A percentile compares a stretch with the other conserved stretches of the same genome.
Evolutionary conservation across 1,140 invertebrate species (phyloP).

Genomic region (Eubasilissa regina): DNA sequence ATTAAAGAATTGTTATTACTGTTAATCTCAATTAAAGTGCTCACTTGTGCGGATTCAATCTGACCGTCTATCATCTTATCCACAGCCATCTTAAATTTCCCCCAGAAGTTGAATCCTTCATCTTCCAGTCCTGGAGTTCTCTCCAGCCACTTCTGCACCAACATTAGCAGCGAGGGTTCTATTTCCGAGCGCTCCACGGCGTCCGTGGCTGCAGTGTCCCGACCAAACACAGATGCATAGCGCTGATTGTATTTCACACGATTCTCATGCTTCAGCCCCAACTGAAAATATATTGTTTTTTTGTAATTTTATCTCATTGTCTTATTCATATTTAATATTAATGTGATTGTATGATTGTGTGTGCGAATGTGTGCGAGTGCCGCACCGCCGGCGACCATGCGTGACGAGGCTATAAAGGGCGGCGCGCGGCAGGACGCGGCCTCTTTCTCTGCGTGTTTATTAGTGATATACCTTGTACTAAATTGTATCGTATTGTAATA

Average conservation of each 20-base stretch:
- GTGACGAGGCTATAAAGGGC: too few relatives aligned
- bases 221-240: constrained; percentile 90
- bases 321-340: too few relatives aligned
- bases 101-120: constrained; percentile 94
- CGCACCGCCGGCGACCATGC: too few relatives aligned
- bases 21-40: neutral
- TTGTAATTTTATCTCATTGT: neutral
- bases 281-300: constrained; percentile 61
- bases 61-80: constrained; percentile 82
- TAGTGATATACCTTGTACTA: too few relatives aligned
- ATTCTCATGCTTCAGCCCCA: constrained; percentile 91
- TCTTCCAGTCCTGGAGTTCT: constrained; percentile 91
- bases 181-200: constrained; percentile 84
- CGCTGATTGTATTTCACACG: constrained; percentile 95
- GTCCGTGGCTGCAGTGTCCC: constrained; percentile 81
- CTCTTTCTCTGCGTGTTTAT: too few relatives aligned
- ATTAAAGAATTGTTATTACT: too few relatives aligned
- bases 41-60: constrained; percentile 75
- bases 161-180: constrained; percentile 86
- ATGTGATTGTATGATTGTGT: too few relatives aligned
- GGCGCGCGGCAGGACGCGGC: too few relatives aligned
- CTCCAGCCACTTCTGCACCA: constrained; percentile 95
- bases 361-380: too few relatives aligned
- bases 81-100: constrained; percentile 88
- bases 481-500: too few relatives aligned